These are phyloP conservation scores for Drosophila tristis DNA, from an alignment of 1,140 invertebrate genomes.

Conservation along the genomic window DNA sequence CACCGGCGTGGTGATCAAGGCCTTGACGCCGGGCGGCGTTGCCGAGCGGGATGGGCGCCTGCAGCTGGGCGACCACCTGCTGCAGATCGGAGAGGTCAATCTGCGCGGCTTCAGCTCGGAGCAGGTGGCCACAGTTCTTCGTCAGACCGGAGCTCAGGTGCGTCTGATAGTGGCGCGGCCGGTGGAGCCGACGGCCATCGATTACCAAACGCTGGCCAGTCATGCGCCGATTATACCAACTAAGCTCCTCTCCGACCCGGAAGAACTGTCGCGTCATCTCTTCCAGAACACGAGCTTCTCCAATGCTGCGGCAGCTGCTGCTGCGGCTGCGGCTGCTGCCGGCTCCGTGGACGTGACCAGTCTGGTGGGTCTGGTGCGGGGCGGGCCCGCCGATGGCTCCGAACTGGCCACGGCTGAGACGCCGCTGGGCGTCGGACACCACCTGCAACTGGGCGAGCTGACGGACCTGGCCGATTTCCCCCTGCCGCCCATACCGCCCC, in stretches of 20 bases:
- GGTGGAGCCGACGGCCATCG: slow-evolving; percentile 89
- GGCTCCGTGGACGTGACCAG: slow-evolving; percentile 54
- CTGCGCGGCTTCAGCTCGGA: slow-evolving; percentile 96
- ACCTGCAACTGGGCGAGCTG: slow-evolving; percentile 20
- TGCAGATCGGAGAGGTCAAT: slow-evolving; percentile 97
- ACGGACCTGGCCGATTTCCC: slow-evolving; percentile 75
- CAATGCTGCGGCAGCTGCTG: slow-evolving; percentile 56
- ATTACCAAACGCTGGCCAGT: slow-evolving; percentile 87
- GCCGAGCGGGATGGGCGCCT: slow-evolving; percentile 95
- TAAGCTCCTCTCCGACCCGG: slow-evolving; percentile 91
- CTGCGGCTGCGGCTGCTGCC: slow-evolving; percentile 50
- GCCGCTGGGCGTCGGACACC: background rate
- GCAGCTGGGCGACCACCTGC: slow-evolving; percentile 96
- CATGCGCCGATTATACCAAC: slow-evolving; percentile 92
- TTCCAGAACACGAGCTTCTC: slow-evolving; percentile 86
- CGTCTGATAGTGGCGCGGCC: slow-evolving; percentile 95
- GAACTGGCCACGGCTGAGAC: slow-evolving; percentile 53
- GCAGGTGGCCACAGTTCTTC: slow-evolving; percentile 95
- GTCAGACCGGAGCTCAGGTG: slow-evolving; percentile 94
- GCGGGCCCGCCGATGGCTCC: slow-evolving; percentile 61
- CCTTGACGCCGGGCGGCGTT: slow-evolving; percentile 95
- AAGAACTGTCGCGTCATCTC: slow-evolving; percentile 91
- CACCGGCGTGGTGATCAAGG: slow-evolving; percentile 98
- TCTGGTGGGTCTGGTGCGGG: slow-evolving; percentile 66
- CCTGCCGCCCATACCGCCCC: slow-evolving; percentile 73